Evolutionary conservation across 2,888 invertebrate genomes (phyloP).

Genomic region (Metellina segmentata): DNA sequence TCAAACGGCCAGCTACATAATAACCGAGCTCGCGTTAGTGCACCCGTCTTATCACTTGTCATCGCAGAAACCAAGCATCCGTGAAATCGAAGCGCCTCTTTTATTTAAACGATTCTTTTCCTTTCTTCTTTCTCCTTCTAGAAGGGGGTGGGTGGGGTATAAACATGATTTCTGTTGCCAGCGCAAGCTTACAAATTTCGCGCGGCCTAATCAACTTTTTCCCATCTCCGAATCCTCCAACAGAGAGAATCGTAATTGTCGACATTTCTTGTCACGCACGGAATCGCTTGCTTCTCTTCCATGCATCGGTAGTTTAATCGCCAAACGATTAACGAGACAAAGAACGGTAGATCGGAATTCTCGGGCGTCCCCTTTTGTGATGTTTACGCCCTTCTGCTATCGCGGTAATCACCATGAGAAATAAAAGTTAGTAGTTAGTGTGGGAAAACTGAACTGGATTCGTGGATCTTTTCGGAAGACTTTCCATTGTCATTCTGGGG

Average conservation of each 20-base stretch:
- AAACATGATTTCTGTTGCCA: slow-evolving; percentile 34
- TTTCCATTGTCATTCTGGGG: background rate
- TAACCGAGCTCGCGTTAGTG: background rate
- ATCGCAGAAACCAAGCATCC: slow-evolving; percentile 54
- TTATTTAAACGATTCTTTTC: background rate
- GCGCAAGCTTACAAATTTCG: slow-evolving; percentile 34
- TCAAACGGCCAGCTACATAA: slow-evolving; percentile 19
- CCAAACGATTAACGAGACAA: slow-evolving; percentile 38
- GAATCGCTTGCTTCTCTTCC: background rate
- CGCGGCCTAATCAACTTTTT: slow-evolving; percentile 15
- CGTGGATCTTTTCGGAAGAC: background rate
- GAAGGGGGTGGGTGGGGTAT: background rate
- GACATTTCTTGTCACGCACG: slow-evolving; percentile 68
- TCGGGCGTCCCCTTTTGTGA: background rate
- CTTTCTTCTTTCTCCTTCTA: background rate
- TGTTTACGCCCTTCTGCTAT: slow-evolving; percentile 3
- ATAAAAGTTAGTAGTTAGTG: slow-evolving; percentile 44
- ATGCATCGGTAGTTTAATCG: slow-evolving; percentile 47
- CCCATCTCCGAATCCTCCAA: slow-evolving; percentile 45
- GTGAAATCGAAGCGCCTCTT: slow-evolving; percentile 30
- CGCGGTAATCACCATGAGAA: background rate
- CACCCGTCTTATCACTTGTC: background rate
- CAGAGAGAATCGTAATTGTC: slow-evolving; percentile 59
- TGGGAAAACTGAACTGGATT: slow-evolving; percentile 27
- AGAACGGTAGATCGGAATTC: slow-evolving; percentile 15